Percentiles rank a stretch among this genome's conserved stretches.
Evolutionary conservation across 2,113 vertebrate species (phyloP).

Genomic region (Microtus pennsylvanicus): DNA sequence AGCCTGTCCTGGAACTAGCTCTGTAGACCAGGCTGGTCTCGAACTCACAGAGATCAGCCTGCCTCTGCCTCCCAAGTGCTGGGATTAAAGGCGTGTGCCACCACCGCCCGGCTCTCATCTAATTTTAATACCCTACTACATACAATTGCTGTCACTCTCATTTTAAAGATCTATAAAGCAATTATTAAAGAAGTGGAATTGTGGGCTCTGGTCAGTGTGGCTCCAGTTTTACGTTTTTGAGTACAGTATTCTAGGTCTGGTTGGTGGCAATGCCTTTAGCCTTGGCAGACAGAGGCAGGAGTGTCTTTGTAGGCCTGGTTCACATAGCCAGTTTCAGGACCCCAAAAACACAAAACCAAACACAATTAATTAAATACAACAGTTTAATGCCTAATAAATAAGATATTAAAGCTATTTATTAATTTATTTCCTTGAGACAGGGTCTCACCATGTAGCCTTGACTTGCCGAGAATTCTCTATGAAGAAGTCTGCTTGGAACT

Average conservation of each 20-base stretch:
- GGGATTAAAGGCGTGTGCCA: too few relatives aligned
- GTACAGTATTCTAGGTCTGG: not conserved
- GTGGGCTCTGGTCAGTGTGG: not conserved
- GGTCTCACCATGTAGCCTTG: not conserved
- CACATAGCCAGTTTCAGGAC: not conserved
- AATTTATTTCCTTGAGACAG: not conserved
- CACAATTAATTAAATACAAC: not conserved
- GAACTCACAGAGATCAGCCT: too few relatives aligned
- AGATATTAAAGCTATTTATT: too few relatives aligned
- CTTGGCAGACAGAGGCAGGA: not conserved
- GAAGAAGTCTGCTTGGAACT: not conserved
- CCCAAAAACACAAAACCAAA: not conserved
- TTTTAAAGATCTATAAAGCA: not conserved
- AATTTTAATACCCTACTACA: slow-evolving; percentile 1
- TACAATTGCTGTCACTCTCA: slow-evolving; percentile 15
- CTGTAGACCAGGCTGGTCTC: too few relatives aligned
- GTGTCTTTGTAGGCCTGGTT: not conserved
- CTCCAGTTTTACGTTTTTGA: slow-evolving; percentile 40
- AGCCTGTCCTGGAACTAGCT: too few relatives aligned
- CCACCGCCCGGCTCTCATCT: too few relatives aligned
- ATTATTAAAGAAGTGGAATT: slow-evolving; percentile 35
- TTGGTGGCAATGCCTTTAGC: not conserved
- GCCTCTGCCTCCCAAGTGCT: too few relatives aligned
- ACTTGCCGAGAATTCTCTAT: not conserved
- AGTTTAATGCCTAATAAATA: not conserved